phyloP scores from a whole-genome alignment of 2,113 vertebrate species.

The Porphyrio hochstetteri region DNA sequence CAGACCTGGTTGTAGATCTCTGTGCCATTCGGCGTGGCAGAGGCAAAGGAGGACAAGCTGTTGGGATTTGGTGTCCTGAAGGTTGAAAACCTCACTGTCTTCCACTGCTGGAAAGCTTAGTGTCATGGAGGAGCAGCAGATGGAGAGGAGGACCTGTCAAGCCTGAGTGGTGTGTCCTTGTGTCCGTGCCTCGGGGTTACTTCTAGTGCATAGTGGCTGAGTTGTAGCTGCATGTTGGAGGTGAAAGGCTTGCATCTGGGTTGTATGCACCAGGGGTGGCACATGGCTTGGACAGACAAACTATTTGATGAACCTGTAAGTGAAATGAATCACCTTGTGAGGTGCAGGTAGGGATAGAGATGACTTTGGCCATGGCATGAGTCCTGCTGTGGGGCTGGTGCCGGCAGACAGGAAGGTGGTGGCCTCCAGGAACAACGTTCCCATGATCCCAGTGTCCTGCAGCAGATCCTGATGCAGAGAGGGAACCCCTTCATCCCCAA shows the following conservation, averaged over 20 bases:
- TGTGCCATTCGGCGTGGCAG: accelerated
- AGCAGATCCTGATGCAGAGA: background rate
- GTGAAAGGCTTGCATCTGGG: background rate
- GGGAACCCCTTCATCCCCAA: background rate
- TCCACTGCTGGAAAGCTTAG: accelerated
- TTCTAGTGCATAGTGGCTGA: background rate
- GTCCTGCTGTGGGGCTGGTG: background rate
- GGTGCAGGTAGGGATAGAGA: background rate
- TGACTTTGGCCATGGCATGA: background rate
- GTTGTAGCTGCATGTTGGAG: background rate
- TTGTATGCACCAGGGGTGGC: background rate
- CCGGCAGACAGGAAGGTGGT: background rate
- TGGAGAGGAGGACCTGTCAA: background rate
- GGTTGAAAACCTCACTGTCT: background rate
- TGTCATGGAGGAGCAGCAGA: background rate
- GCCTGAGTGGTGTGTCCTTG: background rate
- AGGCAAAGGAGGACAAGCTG: background rate
- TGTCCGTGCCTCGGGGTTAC: background rate
- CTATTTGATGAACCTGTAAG: background rate
- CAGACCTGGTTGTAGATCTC: background rate
- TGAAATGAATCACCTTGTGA: background rate
- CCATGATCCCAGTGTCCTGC: accelerated
- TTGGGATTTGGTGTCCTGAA: background rate
- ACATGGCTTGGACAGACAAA: background rate
- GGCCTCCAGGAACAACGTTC: background rate